phyloP scores from a whole-genome alignment of 23 tunicate species.

The Corella eumyota region DNA sequence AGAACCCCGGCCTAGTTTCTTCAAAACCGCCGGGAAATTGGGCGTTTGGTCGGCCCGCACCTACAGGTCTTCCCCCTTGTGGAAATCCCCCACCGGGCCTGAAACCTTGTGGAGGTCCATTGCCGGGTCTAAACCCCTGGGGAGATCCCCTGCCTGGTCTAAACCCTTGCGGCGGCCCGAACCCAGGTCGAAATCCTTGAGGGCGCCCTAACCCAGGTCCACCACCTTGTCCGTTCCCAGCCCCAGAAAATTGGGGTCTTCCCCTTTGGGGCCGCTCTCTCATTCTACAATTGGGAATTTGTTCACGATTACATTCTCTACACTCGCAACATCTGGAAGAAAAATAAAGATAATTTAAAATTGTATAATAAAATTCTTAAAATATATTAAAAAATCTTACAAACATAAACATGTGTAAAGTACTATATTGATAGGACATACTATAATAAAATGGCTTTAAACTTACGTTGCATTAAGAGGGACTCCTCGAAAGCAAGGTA shows the following conservation, averaged over 20 bases:
- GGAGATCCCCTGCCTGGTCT: neutral
- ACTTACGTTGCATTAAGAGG: slow-evolving; percentile 5
- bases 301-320: slow-evolving; percentile 1
- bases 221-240: neutral
- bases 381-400: too few species aligned
- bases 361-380: too few species aligned
- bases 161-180: neutral
- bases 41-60: neutral
- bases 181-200: neutral
- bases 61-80: slow-evolving; percentile 2
- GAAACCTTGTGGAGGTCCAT: slow-evolving; percentile 1
- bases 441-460: neutral
- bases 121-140: neutral
- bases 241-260: neutral
- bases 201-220: neutral
- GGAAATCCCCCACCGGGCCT: neutral
- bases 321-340: slow-evolving; percentile 9
- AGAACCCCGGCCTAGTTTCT: neutral
- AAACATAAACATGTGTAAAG: too few species aligned
- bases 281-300: neutral
- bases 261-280: neutral
- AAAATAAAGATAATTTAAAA: neutral
- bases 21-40: too few species aligned
- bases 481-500: slow-evolving; percentile 15
- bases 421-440: too few species aligned